Percentiles rank a stretch among this genome's conserved stretches.
Evolutionary conservation across 2,888 invertebrate genomes (phyloP).

Genomic region (Sphaerophoria taeniata): DNA sequence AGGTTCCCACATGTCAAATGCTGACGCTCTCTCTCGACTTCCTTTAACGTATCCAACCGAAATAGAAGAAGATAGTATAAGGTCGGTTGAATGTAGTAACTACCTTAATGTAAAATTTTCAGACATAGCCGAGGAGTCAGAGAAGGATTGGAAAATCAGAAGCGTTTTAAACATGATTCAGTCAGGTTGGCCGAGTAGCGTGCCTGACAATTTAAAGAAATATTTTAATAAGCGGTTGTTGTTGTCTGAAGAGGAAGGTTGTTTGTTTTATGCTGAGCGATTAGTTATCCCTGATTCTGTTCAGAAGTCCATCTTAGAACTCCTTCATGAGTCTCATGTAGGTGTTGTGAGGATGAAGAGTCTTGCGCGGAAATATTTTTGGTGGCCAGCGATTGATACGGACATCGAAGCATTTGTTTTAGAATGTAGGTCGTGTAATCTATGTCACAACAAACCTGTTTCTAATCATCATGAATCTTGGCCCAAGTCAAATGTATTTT

Average conservation of each 20-base stretch:
- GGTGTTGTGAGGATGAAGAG: constrained; percentile 28
- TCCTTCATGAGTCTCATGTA: constrained; percentile 27
- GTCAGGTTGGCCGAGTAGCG: neutral
- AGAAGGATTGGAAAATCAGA: constrained; percentile 10
- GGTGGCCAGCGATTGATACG: no score
- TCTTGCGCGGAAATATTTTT: constrained; percentile 6
- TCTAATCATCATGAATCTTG: no score
- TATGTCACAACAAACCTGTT: no score
- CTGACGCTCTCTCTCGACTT: no score
- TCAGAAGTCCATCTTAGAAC: neutral
- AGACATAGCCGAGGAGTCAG: constrained; percentile 1
- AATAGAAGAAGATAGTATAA: constrained; percentile 17
- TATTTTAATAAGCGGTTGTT: constrained; percentile 20
- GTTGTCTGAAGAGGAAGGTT: constrained; percentile 7
- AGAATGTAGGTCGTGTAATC: no score
- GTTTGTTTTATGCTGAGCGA: constrained; percentile 41
- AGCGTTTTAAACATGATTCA: constrained; percentile 6
- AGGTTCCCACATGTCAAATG: neutral
- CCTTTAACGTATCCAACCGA: neutral
- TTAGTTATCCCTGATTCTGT: constrained; percentile 24
- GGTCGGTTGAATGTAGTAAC: constrained; percentile 5
- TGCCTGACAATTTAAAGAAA: constrained; percentile 1
- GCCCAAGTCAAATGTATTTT: no score
- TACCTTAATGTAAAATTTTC: constrained; percentile 5
- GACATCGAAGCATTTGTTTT: no score